These are phyloP conservation scores for Dasypogon diadema DNA, from an alignment of 2,888 invertebrate genomes.

Conservation along the genomic window DNA sequence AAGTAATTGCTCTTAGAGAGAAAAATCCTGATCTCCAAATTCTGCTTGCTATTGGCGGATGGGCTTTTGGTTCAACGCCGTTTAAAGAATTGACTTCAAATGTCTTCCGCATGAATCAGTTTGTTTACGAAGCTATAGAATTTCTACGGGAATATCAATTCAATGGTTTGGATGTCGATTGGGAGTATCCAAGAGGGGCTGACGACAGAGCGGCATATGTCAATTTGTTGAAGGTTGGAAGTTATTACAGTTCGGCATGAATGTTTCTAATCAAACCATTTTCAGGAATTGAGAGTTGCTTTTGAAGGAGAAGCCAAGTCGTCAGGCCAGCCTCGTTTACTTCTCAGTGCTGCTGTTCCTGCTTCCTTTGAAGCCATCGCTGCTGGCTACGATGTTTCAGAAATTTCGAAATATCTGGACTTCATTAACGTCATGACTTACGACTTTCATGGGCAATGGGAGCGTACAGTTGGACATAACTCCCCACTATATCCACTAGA, in stretches of 20 bases:
- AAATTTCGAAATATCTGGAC: constrained; percentile 93
- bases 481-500: constrained; percentile 90
- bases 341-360: constrained; percentile 90
- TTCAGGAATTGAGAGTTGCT: constrained; percentile 84
- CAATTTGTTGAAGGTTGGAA: constrained; percentile 73
- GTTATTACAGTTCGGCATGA: background rate
- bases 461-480: constrained; percentile 92
- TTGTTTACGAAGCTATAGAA: constrained; percentile 94
- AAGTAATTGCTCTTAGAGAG: constrained; percentile 86
- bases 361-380: constrained; percentile 94
- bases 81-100: constrained; percentile 93
- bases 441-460: constrained; percentile 96
- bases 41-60: constrained; percentile 90
- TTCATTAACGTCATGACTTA: constrained; percentile 96
- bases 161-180: constrained; percentile 92
- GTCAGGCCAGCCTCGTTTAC: constrained; percentile 82
- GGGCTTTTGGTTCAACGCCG: constrained; percentile 96
- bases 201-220: constrained; percentile 89
- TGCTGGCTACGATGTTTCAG: constrained; percentile 93
- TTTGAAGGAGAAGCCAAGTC: constrained; percentile 94
- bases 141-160: constrained; percentile 91
- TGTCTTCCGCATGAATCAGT: constrained; percentile 93
- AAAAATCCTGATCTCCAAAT: constrained; percentile 91
- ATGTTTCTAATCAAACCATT: background rate
- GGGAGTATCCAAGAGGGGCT: constrained; percentile 93